Percentiles rank a stretch among this genome's conserved stretches.
Conservation (phyloP, 2,888 invertebrate species). For the Drosophila lutescens region DNA sequence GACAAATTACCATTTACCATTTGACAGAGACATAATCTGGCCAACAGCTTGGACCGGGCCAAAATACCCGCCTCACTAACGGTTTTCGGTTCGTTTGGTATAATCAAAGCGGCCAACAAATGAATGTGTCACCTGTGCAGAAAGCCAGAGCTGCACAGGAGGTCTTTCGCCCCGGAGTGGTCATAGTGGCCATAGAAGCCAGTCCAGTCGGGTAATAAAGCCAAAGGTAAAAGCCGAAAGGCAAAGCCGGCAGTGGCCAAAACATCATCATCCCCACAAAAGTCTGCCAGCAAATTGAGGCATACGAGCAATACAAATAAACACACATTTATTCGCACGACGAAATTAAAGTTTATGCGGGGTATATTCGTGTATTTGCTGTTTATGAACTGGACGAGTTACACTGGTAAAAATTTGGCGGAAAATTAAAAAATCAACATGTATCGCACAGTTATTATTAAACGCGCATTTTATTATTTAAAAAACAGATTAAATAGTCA, state of each 20-base stretch:
- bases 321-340: conserved; percentile 10
- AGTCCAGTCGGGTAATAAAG: conserved; percentile 19
- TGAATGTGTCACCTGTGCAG: conserved; percentile 73
- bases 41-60: background rate
- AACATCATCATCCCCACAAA: conserved; percentile 22
- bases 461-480: too few relatives aligned
- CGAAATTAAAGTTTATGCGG: conserved; percentile 32
- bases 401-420: background rate
- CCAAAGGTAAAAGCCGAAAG: conserved; percentile 50
- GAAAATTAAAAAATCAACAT: too few relatives aligned
- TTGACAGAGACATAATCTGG: conserved; percentile 37
- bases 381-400: background rate
- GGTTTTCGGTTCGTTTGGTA: conserved; percentile 67
- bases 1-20: conserved; percentile 68
- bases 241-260: conserved; percentile 40
- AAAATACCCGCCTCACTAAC: conserved; percentile 23
- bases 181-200: background rate
- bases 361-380: conserved; percentile 18
- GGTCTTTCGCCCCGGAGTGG: conserved; percentile 9
- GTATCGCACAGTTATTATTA: too few relatives aligned
- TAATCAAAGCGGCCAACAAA: conserved; percentile 73
- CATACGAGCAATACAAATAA: conserved; percentile 55
- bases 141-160: conserved; percentile 49
- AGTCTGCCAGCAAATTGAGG: conserved; percentile 52
- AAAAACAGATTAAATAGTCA: too few relatives aligned